Evolutionary conservation across 2,888 invertebrate genomes (phyloP).

Genomic region (Corbicula japonica): DNA sequence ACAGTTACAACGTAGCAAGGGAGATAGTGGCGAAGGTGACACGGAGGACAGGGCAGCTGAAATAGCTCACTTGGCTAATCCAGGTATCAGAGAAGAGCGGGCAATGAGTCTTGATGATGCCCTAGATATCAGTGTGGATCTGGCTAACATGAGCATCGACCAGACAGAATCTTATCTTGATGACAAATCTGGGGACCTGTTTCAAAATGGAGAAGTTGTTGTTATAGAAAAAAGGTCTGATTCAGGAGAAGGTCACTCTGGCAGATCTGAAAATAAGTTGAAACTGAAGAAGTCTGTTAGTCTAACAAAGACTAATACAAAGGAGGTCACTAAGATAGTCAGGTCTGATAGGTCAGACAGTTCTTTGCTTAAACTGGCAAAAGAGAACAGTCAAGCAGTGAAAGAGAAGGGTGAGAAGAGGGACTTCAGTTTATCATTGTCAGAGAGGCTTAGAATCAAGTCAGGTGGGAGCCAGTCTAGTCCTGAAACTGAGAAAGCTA

Average conservation of each 20-base stretch:
- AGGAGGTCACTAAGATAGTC: neutral
- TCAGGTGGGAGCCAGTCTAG: conserved; percentile 18
- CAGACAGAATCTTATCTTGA: conserved; percentile 37
- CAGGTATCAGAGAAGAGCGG: conserved; percentile 26
- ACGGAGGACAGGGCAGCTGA: conserved; percentile 1
- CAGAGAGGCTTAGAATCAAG: conserved; percentile 57
- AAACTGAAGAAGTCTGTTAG: conserved; percentile 49
- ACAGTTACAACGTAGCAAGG: neutral
- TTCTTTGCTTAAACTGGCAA: conserved; percentile 13
- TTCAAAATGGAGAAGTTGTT: neutral
- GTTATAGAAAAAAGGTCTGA: too few species aligned
- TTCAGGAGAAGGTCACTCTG: too few species aligned
- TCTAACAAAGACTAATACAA: conserved; percentile 13
- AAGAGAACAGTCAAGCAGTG: neutral
- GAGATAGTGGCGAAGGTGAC: neutral
- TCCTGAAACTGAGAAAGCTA: neutral
- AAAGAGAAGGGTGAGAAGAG: neutral
- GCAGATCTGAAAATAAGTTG: conserved; percentile 25
- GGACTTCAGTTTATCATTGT: conserved; percentile 34
- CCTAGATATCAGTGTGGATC: conserved; percentile 51
- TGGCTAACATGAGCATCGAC: conserved; percentile 66
- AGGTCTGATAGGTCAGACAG: conserved; percentile 24
- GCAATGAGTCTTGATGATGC: conserved; percentile 39
- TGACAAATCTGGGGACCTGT: conserved; percentile 46
- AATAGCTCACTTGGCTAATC: conserved; percentile 17